A percentile compares a stretch with the other conserved stretches of the same genome.
These are phyloP conservation scores for Drosophila lacicola DNA, from an alignment of 2,888 invertebrate genomes.

Conservation along the genomic window DNA sequence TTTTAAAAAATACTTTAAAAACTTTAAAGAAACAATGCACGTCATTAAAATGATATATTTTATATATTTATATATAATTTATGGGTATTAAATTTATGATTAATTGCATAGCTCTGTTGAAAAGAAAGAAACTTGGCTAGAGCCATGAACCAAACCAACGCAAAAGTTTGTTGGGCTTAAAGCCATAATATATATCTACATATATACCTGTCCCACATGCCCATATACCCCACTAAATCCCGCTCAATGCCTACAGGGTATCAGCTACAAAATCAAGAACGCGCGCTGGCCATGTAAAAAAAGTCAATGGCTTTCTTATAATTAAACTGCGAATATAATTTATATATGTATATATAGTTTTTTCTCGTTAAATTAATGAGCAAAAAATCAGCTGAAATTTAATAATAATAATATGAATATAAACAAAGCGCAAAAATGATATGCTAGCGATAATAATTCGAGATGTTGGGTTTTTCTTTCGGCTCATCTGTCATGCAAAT, in stretches of 20 bases:
- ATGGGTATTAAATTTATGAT: too few relatives aligned
- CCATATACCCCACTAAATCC: not conserved
- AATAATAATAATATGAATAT: conserved; percentile 36
- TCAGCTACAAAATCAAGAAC: conserved; percentile 15
- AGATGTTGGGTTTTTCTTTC: conserved; percentile 21
- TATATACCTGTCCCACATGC: too few relatives aligned
- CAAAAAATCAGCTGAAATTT: conserved; percentile 49
- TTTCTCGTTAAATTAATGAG: conserved; percentile 62
- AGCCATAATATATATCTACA: too few relatives aligned
- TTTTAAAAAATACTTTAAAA: too few relatives aligned
- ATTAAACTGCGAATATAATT: conserved; percentile 56
- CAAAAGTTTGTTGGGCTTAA: too few relatives aligned
- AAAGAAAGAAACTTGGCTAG: too few relatives aligned
- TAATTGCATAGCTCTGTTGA: too few relatives aligned
- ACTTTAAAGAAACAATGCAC: too few relatives aligned
- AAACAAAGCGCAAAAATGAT: conserved; percentile 37
- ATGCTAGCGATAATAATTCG: conserved; percentile 33
- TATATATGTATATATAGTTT: conserved; percentile 1
- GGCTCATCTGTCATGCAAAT: conserved; percentile 68
- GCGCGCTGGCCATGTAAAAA: conserved; percentile 48
- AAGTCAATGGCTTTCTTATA: conserved; percentile 78
- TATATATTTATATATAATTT: too few relatives aligned
- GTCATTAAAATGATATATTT: too few relatives aligned
- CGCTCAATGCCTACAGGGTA: not conserved
- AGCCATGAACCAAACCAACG: too few relatives aligned